Evolutionary conservation across 35 echinoderm and acorn worm species (phyloP), one percentile per base, ranked within the genome.

Genomic region (Lytechinus pictus): DNA sequence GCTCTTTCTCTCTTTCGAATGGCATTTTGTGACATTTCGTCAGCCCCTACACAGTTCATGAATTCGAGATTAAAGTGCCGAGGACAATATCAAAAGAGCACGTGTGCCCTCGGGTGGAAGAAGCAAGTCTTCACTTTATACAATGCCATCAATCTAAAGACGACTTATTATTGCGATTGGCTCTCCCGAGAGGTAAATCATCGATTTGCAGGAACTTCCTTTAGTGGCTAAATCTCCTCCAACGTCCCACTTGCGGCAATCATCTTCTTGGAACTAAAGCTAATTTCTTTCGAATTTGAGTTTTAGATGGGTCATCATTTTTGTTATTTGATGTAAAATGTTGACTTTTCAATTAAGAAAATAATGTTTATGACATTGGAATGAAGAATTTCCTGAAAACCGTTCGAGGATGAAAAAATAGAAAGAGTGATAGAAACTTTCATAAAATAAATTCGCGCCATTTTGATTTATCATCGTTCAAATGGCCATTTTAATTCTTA

Each of bases 31-130:
- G 66, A 79, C 66, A 79, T 79, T 79, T 79, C n/a, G 19, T 24
- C 66, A 24, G 16, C 61, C 66, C 66, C 66, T 79, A 24, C 66
- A 16, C 66, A 79, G 16, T 79, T 79, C 66, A 79, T 79, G 66
- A 79, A 79, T 79, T 79, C 66, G n/a, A 79, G 14, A 79, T 79
- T n/a, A 79, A 79, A 79, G 66, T 79, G 66, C 66, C 66, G 66
- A 79, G 66, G 66, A 79, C 66, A 79, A 79, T 79, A 79, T 16
- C 19, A n/a, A 24, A 16, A 79, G 66, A 79, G 66, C 66, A 79
- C 66, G 66, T 79, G 66, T 79, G 19, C 66, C 66, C 66, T 79
- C 16, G 4, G 14, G 66, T 24, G 66, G 66, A 79, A 79, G 8
- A 79, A 79, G 66, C 66, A 79, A 79, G 66, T 79, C 66, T 27